Evolutionary conservation across 2,113 vertebrate species (phyloP).

Genomic region (Indicator indicator): DNA sequence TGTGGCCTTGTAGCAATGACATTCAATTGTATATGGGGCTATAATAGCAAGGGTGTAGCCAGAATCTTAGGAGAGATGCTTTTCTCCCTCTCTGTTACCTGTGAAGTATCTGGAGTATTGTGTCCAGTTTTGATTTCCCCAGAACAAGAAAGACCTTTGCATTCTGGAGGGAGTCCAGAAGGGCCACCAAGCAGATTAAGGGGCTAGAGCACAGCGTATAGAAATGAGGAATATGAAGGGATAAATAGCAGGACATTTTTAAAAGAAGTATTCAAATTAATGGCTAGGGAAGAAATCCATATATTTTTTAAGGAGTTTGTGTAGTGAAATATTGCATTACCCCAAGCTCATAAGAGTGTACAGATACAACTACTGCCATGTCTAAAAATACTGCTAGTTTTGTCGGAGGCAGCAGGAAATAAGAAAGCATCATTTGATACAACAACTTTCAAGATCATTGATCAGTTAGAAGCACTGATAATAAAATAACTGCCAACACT

Average conservation of each 20-base stretch:
- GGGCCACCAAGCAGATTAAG: background rate
- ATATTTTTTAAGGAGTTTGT: background rate
- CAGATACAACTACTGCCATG: background rate
- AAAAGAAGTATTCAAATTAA: background rate
- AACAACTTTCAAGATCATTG: background rate
- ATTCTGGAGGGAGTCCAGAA: background rate
- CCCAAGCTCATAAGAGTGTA: background rate
- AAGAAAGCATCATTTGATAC: background rate
- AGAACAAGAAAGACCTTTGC: background rate
- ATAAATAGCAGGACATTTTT: background rate
- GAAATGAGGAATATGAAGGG: background rate
- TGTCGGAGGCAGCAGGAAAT: background rate
- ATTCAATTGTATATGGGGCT: fast-evolving
- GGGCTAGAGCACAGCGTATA: background rate
- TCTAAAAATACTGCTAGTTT: background rate
- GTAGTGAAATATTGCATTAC: background rate
- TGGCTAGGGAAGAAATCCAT: background rate
- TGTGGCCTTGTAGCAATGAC: background rate
- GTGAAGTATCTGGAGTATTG: background rate
- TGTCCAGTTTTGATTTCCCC: background rate
- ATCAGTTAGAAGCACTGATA: background rate
- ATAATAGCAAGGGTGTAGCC: background rate
- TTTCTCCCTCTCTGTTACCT: background rate
- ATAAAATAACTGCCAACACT: background rate
- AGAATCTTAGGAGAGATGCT: background rate